Percentiles rank a stretch among this genome's conserved stretches.
Evolutionary conservation across 92 coral and sea anemone species (phyloP).

Genomic region (Desmophyllum pertusum): DNA sequence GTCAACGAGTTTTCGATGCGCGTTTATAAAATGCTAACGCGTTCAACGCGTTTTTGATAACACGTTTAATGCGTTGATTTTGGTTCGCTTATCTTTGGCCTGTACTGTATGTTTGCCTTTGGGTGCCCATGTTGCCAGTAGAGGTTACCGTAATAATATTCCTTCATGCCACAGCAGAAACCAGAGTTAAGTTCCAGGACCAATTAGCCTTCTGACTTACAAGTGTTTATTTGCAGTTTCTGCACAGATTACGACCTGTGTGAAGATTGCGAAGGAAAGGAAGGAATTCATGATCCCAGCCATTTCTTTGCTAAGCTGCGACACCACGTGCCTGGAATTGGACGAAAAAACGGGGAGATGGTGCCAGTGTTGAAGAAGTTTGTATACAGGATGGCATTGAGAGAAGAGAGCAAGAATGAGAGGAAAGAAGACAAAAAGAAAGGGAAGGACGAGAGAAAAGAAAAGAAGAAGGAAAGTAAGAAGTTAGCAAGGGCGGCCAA

Average conservation of each 20-base stretch:
- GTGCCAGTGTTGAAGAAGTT: slow-evolving; percentile 78
- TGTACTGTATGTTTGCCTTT: too few species aligned
- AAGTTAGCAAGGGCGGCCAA: slow-evolving; percentile 27
- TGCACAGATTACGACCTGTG: slow-evolving; percentile 92
- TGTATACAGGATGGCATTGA: slow-evolving; percentile 54
- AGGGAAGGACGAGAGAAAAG: slow-evolving; percentile 65
- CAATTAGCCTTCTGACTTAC: too few species aligned
- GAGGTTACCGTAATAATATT: too few species aligned
- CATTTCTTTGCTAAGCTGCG: slow-evolving; percentile 90
- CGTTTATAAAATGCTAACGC: too few species aligned
- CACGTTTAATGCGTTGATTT: too few species aligned
- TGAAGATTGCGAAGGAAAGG: slow-evolving; percentile 81
- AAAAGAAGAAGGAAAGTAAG: slow-evolving; percentile 46
- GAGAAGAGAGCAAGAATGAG: slow-evolving; percentile 41
- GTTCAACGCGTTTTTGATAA: too few species aligned
- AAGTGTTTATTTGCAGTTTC: slow-evolving; percentile 61
- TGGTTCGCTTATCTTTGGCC: too few species aligned
- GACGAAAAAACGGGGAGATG: slow-evolving; percentile 92
- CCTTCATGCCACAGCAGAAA: too few species aligned
- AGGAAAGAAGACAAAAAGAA: slow-evolving; percentile 59
- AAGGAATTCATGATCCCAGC: slow-evolving; percentile 64
- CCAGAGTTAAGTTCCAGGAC: too few species aligned
- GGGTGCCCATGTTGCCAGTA: too few species aligned
- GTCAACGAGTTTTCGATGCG: too few species aligned
- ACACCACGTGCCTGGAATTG: slow-evolving; percentile 75